phyloP scores from a whole-genome alignment of 2,113 vertebrate species.

The Spea multiplicata region DNA sequence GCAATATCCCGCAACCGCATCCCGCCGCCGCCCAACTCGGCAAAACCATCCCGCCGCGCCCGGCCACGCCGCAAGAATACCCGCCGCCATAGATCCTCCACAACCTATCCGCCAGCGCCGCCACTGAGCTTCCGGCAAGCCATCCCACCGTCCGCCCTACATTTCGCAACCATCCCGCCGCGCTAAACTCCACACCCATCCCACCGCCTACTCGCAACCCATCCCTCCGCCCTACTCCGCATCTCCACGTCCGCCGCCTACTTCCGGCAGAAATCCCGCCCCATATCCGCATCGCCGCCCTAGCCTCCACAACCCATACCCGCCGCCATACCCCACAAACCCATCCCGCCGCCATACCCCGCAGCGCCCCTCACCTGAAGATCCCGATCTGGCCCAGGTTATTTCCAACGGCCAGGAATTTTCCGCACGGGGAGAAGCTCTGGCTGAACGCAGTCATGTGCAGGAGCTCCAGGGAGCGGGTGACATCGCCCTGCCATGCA shows the following conservation, averaged over 20 bases:
- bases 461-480: slow-evolving; percentile 67
- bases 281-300: background rate
- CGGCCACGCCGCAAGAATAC: too few relatives aligned
- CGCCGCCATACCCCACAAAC: background rate
- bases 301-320: too few relatives aligned
- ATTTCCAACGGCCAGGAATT: slow-evolving; percentile 81
- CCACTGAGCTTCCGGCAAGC: too few relatives aligned
- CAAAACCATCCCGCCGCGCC: too few relatives aligned
- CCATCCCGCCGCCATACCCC: background rate
- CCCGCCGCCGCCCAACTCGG: too few relatives aligned
- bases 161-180: background rate
- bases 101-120: too few relatives aligned
- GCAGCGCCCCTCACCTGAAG: slow-evolving; percentile 72
- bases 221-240: too few relatives aligned
- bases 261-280: too few relatives aligned
- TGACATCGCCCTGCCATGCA: slow-evolving; percentile 54
- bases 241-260: too few relatives aligned
- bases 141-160: background rate
- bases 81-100: too few relatives aligned
- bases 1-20: too few relatives aligned
- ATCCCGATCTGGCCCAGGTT: slow-evolving; percentile 83
- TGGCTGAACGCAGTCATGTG: slow-evolving; percentile 89
- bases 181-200: background rate
- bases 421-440: slow-evolving; percentile 82
- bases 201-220: background rate